Evolutionary conservation across 2,888 invertebrate species (phyloP), one percentile per base, ranked within the genome.

Genomic region (Hanleya hanleyi): DNA sequence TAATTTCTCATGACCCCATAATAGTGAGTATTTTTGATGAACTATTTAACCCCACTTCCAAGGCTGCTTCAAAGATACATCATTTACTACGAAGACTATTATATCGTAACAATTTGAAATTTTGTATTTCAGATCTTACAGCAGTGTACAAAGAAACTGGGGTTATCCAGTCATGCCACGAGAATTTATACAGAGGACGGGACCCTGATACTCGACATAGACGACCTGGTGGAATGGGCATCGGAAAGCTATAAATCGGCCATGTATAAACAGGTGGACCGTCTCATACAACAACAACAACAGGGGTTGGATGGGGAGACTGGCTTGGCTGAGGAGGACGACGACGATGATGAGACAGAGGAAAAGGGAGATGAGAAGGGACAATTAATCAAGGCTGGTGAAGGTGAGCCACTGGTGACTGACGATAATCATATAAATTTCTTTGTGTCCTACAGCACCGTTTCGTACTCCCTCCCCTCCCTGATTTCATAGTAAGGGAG

Each of bases 111-210:
- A n/a, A n/a, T n/a, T n/a, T n/a, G n/a, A n/a, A n/a, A n/a, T n/a
- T 33, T 68, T 37, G 41, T 67, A n/a, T 73, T 69, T 15, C 76
- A 90, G 90, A 83, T 90, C 41, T 76, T 90, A 69, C 82, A 82
- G 65, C 90, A 90, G 79, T 85, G 86, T 68, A 88, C 88, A 18
- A 67, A 81, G 49, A 80, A 87, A 47, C 84, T 90, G 35, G 81
- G 81, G 5, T 73, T 90, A 80, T 85, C 76, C 66, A 84, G 81
- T 71, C 87, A 88, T 15, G 89, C 89, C 0, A 80, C 88, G 0
- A 80, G 87, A 33, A 81, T 90, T 67, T 90, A 87, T 75, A 86
- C 88, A 3, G 84, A 86, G 61, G 89, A 90, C 73, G 90, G 90
- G 0, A 83, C 81, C 0, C 67, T 88, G 61, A 79, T 90, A 15